Evolutionary conservation across 2,888 invertebrate species (phyloP).

Genomic region (Mesorhabditis sp.): DNA sequence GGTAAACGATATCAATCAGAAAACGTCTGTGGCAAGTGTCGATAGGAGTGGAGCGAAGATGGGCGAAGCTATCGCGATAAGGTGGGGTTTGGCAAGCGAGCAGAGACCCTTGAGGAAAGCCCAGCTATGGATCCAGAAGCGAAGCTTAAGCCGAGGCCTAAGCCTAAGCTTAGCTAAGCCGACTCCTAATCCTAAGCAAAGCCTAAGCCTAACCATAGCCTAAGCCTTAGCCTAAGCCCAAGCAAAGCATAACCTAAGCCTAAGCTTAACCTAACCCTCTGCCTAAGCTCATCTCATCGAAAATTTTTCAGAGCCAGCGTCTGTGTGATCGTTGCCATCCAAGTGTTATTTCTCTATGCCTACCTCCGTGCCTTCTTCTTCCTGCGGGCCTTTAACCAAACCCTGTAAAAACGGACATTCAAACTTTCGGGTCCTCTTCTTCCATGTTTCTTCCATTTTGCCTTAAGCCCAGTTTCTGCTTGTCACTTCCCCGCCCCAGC

Average conservation of each 20-base stretch:
- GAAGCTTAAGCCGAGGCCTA: no score
- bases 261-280: no score
- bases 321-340: background rate
- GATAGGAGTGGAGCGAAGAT: background rate
- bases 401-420: background rate
- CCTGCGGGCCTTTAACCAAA: background rate
- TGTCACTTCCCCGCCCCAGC: no score
- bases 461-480: no score
- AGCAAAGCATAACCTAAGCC: no score
- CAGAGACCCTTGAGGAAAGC: no score
- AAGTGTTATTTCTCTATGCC: slow-evolving; percentile 1
- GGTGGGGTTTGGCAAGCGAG: background rate
- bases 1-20: slow-evolving; percentile 5
- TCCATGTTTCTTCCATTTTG: background rate
- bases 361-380: slow-evolving; percentile 1
- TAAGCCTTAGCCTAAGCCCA: no score
- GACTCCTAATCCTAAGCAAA: no score
- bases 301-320: background rate
- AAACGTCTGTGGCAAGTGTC: background rate
- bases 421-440: background rate
- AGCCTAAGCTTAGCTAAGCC: no score
- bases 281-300: background rate
- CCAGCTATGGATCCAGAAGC: no score
- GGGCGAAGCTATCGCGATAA: slow-evolving; percentile 3
- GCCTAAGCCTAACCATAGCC: no score